Evolutionary conservation across 2,888 invertebrate genomes (phyloP), one percentile per base, ranked within the genome.

Genomic region (Thysanoteuthis rhombus): DNA sequence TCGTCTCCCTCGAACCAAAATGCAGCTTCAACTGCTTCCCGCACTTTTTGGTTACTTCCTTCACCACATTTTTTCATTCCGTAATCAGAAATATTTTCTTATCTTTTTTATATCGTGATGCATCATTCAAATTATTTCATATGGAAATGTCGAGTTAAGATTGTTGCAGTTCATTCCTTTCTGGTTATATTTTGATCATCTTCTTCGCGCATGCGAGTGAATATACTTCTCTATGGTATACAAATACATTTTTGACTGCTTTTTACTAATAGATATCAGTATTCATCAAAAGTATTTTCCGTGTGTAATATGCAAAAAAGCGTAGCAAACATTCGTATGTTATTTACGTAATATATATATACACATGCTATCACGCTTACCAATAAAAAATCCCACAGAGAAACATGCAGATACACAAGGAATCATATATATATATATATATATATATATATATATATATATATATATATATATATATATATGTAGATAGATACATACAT

Each of bases 401-500:
- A 90, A 0, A 36, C 39, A 90, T 6, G 36, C 10, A 36, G 22
- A 90, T 25, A 36, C 22, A 90, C 39, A 90, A 3, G n/a, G n/a
- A n/a, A n/a, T n/a, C 8, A 36, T 90, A 39, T 39, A 90, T 90
- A 90, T 90, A 38, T 90, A 36, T 90, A 90, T 90, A 36, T 90
- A 39, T 39, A 38, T 90, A 90, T 90, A 38, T 90, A 90, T 90
- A 90, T 90, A 90, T 90, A 90, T 39, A 90, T 39, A 90, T 39
- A 36, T 90, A 36, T 90, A 38, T 90, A 38, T 90, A 38, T 90
- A 38, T 90, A 38, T 39, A 38, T 90, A 38, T 90, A 38, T 90
- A 38, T 38, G 10, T 90, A 90, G 0, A 10, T 90, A 90, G 4
- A 36, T 39, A 38, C 36, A 90, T 90, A 90, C n/a, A n/a, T 89